Evolutionary conservation across 2,888 invertebrate species (phyloP).

Genomic region (Pasiphila rectangulata): DNA sequence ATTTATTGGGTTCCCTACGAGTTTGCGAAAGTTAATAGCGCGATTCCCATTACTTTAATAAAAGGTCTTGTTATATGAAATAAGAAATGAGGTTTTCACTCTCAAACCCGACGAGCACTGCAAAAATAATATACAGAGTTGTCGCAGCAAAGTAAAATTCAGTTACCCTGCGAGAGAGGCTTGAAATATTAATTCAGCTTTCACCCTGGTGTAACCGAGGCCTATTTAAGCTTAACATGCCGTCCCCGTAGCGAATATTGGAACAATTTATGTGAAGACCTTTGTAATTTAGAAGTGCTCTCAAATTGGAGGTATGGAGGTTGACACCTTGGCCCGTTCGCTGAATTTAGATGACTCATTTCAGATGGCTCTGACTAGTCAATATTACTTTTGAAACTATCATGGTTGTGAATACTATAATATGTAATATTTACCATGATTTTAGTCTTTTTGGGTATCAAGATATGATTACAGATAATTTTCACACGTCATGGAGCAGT

Average conservation of each 20-base stretch:
- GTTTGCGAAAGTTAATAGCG: no score
- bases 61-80: no score
- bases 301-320: slow-evolving; percentile 72
- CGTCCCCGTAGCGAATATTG: slow-evolving; percentile 71
- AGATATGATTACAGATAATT: no score
- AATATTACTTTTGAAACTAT: slow-evolving; percentile 8
- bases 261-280: slow-evolving; percentile 78
- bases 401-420: background rate
- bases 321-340: slow-evolving; percentile 59
- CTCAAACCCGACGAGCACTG: background rate
- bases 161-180: background rate
- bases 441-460: no score
- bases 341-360: slow-evolving; percentile 62
- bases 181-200: slow-evolving; percentile 16
- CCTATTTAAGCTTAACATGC: slow-evolving; percentile 69
- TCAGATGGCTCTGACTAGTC: slow-evolving; percentile 25
- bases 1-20: no score
- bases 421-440: no score
- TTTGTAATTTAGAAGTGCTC: slow-evolving; percentile 75
- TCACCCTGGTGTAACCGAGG: slow-evolving; percentile 45
- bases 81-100: no score
- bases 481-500: no score
- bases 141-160: background rate
- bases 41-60: no score
- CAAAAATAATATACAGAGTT: background rate